A percentile compares a stretch with the other conserved stretches of the same genome.
These are phyloP conservation scores for Dynastes grantii DNA, from an alignment of 2,888 invertebrate genomes.

Conservation along the genomic window DNA sequence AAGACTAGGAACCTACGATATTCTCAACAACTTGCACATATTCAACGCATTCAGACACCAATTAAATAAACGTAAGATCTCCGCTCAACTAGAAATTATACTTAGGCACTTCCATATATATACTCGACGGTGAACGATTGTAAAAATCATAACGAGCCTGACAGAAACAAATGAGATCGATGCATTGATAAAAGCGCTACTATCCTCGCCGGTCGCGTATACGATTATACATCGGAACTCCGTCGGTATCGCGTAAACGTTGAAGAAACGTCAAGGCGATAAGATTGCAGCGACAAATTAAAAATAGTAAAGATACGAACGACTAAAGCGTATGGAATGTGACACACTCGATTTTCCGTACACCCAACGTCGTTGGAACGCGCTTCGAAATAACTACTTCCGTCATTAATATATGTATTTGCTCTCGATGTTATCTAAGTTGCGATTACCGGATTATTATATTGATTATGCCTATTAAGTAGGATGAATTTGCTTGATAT, in stretches of 20 bases:
- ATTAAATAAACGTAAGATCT: constrained; percentile 9
- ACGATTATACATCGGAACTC: neutral
- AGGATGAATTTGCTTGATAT: neutral
- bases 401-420: neutral
- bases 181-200: neutral
- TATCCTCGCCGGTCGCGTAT: neutral
- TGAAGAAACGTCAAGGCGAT: constrained; percentile 13
- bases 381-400: neutral
- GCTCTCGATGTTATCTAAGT: neutral
- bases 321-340: neutral
- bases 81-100: constrained; percentile 11
- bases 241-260: no score
- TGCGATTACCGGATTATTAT: neutral
- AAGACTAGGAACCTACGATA: no score
- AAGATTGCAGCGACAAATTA: neutral
- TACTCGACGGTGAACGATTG: neutral
- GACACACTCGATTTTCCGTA: constrained; percentile 19
- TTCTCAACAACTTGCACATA: neutral
- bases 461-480: constrained; percentile 8
- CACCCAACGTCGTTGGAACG: neutral
- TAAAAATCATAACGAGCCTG: constrained; percentile 19
- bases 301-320: neutral
- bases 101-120: neutral
- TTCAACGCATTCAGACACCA: neutral
- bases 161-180: constrained; percentile 6